phyloP scores from a whole-genome alignment of 2,888 invertebrate species.

The Diachrysia chrysitis region DNA sequence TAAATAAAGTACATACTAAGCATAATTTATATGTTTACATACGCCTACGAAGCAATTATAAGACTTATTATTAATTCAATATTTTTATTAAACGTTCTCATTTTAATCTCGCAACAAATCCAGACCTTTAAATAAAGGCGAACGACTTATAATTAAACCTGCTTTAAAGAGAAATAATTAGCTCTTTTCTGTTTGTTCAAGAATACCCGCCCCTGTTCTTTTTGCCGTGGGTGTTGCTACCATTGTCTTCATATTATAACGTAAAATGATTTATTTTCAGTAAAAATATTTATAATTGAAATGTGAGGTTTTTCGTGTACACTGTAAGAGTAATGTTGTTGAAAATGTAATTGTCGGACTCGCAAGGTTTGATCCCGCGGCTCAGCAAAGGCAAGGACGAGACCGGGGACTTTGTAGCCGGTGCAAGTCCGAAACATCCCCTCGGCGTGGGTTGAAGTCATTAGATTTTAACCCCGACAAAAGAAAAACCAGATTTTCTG shows the following conservation, averaged over 20 bases:
- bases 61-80: background rate
- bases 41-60: background rate
- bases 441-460: too few relatives aligned
- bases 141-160: conserved; percentile 20
- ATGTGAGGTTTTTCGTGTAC: background rate
- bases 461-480: too few relatives aligned
- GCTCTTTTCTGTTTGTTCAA: conserved; percentile 11
- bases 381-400: too few relatives aligned
- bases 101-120: conserved; percentile 1
- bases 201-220: conserved; percentile 12
- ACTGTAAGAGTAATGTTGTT: too few relatives aligned
- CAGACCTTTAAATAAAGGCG: conserved; percentile 11
- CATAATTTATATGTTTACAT: background rate
- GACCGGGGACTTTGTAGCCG: too few relatives aligned
- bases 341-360: too few relatives aligned
- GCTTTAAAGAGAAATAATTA: conserved; percentile 17
- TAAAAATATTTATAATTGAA: background rate
- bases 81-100: background rate
- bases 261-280: background rate
- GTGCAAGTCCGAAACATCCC: too few relatives aligned
- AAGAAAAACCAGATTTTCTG: too few relatives aligned
- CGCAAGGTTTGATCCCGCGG: too few relatives aligned
- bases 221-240: conserved; percentile 18
- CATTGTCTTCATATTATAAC: conserved; percentile 7
- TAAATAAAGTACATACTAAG: too few relatives aligned